phyloP scores from a whole-genome alignment of 2,113 vertebrate genomes.

The Salvelinus namaycush region DNA sequence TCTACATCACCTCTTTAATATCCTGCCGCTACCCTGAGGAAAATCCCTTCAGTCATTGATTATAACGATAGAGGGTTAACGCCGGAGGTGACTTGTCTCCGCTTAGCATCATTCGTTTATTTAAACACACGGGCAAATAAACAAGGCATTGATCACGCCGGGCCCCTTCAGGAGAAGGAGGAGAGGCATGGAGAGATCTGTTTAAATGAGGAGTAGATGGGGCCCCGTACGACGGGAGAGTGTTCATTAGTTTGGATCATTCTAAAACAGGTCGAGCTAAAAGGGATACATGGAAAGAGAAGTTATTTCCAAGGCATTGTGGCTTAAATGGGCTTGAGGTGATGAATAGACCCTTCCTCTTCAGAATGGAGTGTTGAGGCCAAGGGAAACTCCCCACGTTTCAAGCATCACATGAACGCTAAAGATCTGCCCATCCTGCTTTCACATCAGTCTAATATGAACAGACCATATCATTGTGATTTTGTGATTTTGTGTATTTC shows the following conservation, averaged over 20 bases:
- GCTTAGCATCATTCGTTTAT: conserved; percentile 69
- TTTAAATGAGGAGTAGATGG: not conserved
- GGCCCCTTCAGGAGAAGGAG: conserved; percentile 5
- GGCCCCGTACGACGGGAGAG: not conserved
- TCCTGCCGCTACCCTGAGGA: too few species aligned
- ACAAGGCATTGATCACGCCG: conserved; percentile 69
- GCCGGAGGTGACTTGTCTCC: conserved; percentile 59
- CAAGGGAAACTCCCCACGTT: too few species aligned
- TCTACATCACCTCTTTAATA: too few species aligned
- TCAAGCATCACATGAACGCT: too few species aligned
- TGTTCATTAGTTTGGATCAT: not conserved
- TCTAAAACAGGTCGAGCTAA: not conserved
- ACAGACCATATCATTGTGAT: too few species aligned
- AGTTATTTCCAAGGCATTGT: not conserved
- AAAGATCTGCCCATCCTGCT: too few species aligned
- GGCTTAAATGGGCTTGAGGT: not conserved
- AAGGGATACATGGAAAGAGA: not conserved
- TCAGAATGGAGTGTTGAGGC: too few species aligned
- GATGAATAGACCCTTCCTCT: not conserved
- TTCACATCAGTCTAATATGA: too few species aligned
- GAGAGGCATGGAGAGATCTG: too few species aligned
- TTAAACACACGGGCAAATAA: conserved; percentile 68
- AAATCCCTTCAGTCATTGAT: conserved; percentile 56
- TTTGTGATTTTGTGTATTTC: too few species aligned
- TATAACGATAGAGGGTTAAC: conserved; percentile 74